Evolutionary conservation across 2,797 vertebrate species (phyloP), one percentile per base, ranked within the genome.

Genomic region (Sebastiscus tertius): DNA sequence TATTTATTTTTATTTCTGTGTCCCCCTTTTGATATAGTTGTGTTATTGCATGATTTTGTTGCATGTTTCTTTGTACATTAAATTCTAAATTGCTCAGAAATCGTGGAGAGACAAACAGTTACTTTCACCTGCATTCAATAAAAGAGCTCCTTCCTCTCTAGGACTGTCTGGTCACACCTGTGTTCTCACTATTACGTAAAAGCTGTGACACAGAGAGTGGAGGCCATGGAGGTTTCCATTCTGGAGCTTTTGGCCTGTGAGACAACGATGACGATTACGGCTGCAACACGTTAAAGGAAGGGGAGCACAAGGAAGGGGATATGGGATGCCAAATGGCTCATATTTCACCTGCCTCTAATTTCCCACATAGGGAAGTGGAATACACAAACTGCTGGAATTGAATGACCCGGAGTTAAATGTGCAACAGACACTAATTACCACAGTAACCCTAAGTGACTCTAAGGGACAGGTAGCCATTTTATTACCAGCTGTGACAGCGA

Each of bases 21-120:
- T 49, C 68, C 3, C 22, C 11, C 52, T 70, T 71, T 73, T 75
- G 14, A 39, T 62, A 54, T 27, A 24, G 4, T 81, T 72, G 39
- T 75, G 52, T 77, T 64, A 27, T 20, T 72, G 33, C 20, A 56
- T 72, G 77, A 6, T 77, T 80, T 74, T 54, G 56, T 71, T 69
- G 56, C 33, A 80, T 82, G 59, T 42, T 20, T 60, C 70, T 56
- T 59, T 56, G 58, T 77, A 11, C n/a, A 69, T 67, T 71, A 34
- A 46, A 67, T 20, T 31, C 61, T 71, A 31, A 39, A 67, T 20
- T 31, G 27, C 67, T 64, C 20, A 13, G 4, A 62, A 49, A 63
- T 26, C 33, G 39, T 34, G 13, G 6, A 13, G 24, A 74, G 13
- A 49, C 10, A 56, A 9, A 67, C 16, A 14, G 16, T 29, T 5